Conservation (phyloP, 2,797 vertebrate genomes). For the Spea hammondii region DNA sequence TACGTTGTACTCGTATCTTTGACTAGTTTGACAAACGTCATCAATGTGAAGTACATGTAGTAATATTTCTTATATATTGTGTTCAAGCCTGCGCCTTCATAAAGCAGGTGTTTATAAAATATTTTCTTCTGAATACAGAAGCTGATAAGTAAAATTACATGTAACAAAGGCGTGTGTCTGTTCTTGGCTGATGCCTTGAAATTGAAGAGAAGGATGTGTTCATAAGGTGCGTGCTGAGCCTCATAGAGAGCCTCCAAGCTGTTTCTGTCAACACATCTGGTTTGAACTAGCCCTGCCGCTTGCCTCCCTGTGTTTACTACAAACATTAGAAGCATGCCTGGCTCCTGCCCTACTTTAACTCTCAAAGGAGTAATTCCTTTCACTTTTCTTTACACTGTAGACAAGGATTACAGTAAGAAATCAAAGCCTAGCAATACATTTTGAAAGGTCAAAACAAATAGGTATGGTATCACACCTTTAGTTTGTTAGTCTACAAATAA, state of each 20-base stretch:
- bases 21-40: too few species aligned
- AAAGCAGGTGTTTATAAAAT: background rate
- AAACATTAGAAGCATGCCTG: constrained; percentile 50
- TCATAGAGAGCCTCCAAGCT: constrained; percentile 37
- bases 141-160: constrained; percentile 23
- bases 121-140: background rate
- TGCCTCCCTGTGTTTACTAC: constrained; percentile 43
- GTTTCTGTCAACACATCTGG: constrained; percentile 45
- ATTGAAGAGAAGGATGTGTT: constrained; percentile 28
- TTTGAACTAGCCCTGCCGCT: constrained; percentile 32
- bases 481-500: too few species aligned
- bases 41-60: too few species aligned
- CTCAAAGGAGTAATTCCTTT: constrained; percentile 29
- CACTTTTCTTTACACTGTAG: constrained; percentile 10
- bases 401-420: constrained; percentile 8
- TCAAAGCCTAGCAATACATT: constrained; percentile 17
- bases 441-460: constrained; percentile 13
- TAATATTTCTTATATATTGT: background rate
- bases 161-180: constrained; percentile 27
- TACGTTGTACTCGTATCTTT: too few species aligned
- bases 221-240: constrained; percentile 24
- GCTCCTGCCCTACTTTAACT: constrained; percentile 44
- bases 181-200: background rate
- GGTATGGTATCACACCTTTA: constrained; percentile 12
- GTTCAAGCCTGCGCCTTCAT: background rate